Evolutionary conservation across 2,888 invertebrate genomes (phyloP).

Genomic region (Aplocera efformata): DNA sequence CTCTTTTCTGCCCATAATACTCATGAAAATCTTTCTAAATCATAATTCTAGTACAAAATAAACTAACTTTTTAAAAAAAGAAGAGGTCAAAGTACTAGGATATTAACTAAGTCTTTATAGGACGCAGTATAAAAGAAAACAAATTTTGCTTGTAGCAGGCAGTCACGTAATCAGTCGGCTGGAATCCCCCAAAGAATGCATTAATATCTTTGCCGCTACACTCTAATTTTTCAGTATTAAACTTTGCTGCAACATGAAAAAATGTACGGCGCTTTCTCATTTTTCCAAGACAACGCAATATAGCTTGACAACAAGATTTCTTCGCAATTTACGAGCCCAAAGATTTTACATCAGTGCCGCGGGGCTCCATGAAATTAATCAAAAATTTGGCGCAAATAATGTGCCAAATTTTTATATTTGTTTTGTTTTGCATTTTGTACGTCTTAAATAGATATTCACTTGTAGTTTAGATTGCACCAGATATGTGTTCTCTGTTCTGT

Average conservation of each 20-base stretch:
- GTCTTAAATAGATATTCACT: too few relatives aligned
- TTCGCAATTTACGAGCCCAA: constrained; percentile 16
- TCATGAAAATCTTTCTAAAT: too few relatives aligned
- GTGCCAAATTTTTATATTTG: constrained; percentile 1
- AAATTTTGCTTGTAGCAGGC: constrained; percentile 12
- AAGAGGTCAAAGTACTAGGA: too few relatives aligned
- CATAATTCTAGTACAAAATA: too few relatives aligned
- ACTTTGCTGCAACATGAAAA: constrained; percentile 40
- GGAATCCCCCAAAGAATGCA: constrained; percentile 34
- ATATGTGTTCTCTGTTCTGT: too few relatives aligned
- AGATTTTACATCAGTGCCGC: constrained; percentile 5
- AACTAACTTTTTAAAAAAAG: too few relatives aligned
- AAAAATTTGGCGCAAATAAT: neutral
- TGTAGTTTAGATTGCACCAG: too few relatives aligned
- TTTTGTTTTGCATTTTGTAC: neutral
- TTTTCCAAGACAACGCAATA: constrained; percentile 14
- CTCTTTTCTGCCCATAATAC: too few relatives aligned
- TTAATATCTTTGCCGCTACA: constrained; percentile 41
- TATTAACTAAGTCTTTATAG: too few relatives aligned
- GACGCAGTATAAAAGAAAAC: constrained; percentile 5
- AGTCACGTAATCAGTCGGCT: constrained; percentile 28
- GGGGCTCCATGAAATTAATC: too few relatives aligned
- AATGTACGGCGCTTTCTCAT: constrained; percentile 31
- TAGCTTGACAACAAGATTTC: constrained; percentile 14
- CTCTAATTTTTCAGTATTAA: constrained; percentile 52